Evolutionary conservation across 2,113 vertebrate species (phyloP).

Genomic region (Actenoides hombroni): DNA sequence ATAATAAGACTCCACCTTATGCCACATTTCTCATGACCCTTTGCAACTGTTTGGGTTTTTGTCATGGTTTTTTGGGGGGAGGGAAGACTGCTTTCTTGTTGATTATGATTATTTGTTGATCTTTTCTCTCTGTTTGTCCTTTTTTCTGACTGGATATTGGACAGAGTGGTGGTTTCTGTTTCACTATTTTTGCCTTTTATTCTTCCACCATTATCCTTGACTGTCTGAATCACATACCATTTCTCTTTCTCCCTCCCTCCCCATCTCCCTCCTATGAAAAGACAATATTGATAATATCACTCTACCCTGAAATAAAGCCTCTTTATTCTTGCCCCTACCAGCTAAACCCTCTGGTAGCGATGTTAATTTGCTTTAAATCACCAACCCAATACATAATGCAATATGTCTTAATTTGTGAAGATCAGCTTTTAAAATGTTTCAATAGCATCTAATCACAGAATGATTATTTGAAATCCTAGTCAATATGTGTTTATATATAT

Average conservation of each 20-base stretch:
- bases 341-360: neutral
- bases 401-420: neutral
- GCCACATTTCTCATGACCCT: neutral
- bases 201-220: neutral
- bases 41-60: neutral
- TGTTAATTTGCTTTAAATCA: neutral
- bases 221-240: neutral
- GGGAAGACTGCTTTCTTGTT: neutral
- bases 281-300: neutral
- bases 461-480: neutral
- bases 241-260: neutral
- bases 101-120: neutral
- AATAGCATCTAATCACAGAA: neutral
- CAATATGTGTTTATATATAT: neutral
- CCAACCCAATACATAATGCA: neutral
- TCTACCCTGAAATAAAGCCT: neutral
- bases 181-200: neutral
- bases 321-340: neutral
- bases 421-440: neutral
- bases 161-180: neutral
- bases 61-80: accelerated
- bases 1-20: neutral
- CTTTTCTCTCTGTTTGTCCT: neutral
- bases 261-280: accelerated
- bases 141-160: neutral